Base-by-base conservation (phyloP, 2,113 vertebrate species). In the Cyprinodon variegatus region DNA sequence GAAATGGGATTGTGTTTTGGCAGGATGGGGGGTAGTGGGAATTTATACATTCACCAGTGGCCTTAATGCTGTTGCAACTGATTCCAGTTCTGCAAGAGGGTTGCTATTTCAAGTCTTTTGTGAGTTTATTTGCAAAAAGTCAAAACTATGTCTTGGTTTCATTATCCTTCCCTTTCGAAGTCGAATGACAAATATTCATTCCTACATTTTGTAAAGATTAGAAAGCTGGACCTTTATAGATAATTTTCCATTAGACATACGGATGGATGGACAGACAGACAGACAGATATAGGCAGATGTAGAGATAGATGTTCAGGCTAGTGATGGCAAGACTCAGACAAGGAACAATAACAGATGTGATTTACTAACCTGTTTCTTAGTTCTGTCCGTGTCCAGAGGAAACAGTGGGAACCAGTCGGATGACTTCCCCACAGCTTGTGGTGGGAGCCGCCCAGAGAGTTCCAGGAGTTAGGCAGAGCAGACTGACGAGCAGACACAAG, bases 1-100 rank as follows among this genome's bases (percentile, higher is more conserved):
- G 71, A 84, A 82, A 86, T 87, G 87, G 84, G 86, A 83, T 85
- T 89, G 81, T 76, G 74, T 81, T 74, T 87, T 89, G 89, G 86
- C 86, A 86, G 79, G 20, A 59, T 43, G 68, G 78, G 57, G 61
- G 71, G 11, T 41, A 41, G 57, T 65, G 72, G 63, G 74, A 78
- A 72, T 81, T 79, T 76, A 63, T 76, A 48, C 38, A 48, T 85
- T 76, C 72, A 74, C 68, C 67, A 72, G 82, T 85, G 84, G 79
- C 71, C 70, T 70, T 57, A 11, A 11, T 46, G 14, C 74, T 46
- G 37, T n/a, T 0, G 73, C 66, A 74, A 77, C 80, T 78, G 76
- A 86, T 89, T 70, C 64, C 39, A 41, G 80, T 77, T 77, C 70
- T 72, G 73, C 48, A 45, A 71, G 59, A 84, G 71, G 68, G 83